These are phyloP conservation scores for Danionella dracula DNA, from an alignment of 2,797 vertebrate genomes.

Conservation along the genomic window DNA sequence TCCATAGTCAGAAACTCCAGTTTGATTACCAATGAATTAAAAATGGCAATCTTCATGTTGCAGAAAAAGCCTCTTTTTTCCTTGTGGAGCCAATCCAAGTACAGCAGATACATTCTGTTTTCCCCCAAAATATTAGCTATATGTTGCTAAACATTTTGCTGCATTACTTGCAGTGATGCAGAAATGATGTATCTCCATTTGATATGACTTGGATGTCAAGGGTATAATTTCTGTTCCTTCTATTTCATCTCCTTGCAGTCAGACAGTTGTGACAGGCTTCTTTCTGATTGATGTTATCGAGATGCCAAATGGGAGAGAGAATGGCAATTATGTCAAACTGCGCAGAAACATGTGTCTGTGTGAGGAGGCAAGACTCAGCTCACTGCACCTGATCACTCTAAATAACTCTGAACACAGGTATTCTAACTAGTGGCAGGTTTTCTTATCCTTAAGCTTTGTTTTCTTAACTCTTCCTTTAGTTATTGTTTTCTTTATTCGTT, in stretches of 20 bases:
- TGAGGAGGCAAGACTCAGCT: conserved; percentile 57
- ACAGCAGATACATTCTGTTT: too few relatives aligned
- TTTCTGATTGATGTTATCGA: conserved; percentile 74
- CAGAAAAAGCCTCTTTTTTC: too few relatives aligned
- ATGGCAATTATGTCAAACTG: conserved; percentile 76
- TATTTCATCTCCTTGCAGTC: conserved; percentile 54
- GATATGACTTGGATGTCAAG: not conserved
- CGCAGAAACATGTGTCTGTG: conserved; percentile 72
- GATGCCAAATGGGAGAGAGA: conserved; percentile 75
- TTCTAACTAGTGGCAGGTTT: conserved; percentile 68
- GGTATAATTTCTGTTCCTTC: conserved; percentile 21
- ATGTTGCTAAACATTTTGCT: too few relatives aligned
- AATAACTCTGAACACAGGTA: conserved; percentile 71
- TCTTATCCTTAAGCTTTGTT: not conserved
- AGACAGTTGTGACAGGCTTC: conserved; percentile 72
- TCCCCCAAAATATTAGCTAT: too few relatives aligned
- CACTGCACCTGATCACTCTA: conserved; percentile 71
- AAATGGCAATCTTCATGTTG: too few relatives aligned
- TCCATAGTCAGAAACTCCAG: too few relatives aligned
- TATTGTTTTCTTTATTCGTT: conserved; percentile 1
- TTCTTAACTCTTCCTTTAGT: conserved; percentile 43
- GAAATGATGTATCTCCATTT: not conserved
- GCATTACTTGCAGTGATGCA: too few relatives aligned
- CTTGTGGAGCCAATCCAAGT: too few relatives aligned
- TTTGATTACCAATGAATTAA: too few relatives aligned